A percentile compares a stretch with the other conserved stretches of the same genome.
phyloP scores from a whole-genome alignment of 2,797 vertebrate species.

The Sphenodon punctatus region DNA sequence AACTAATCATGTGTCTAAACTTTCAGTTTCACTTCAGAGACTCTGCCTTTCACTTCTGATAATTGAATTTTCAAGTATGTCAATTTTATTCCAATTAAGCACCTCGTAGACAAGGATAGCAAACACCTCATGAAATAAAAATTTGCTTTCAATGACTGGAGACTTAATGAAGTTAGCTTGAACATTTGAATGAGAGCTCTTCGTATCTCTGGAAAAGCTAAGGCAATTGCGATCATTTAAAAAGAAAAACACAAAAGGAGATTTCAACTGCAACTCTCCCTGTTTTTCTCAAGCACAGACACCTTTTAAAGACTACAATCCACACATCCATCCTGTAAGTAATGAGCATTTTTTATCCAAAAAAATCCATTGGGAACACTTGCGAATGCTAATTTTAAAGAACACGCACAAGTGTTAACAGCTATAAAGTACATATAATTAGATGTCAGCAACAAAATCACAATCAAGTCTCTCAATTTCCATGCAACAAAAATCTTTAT shows the following conservation, averaged over 20 bases:
- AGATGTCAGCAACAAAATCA: background rate
- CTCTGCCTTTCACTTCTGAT: background rate
- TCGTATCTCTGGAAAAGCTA: background rate
- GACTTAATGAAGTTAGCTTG: background rate
- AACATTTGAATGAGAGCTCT: background rate
- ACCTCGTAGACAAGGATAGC: background rate
- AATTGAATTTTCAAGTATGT: accelerated
- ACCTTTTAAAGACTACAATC: background rate
- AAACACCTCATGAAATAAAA: background rate
- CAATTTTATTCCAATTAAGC: background rate
- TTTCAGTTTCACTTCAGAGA: background rate
- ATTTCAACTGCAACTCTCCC: background rate
- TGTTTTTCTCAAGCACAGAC: background rate
- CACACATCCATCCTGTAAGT: background rate
- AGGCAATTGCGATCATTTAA: background rate
- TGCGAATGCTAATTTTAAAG: background rate
- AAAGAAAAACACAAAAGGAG: background rate
- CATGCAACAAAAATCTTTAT: too few species aligned
- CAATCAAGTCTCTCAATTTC: background rate
- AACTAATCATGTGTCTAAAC: background rate
- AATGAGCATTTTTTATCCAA: background rate
- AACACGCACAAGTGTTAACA: background rate
- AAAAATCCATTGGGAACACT: background rate
- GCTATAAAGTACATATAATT: background rate
- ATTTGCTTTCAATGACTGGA: background rate